A percentile compares a stretch with the other conserved stretches of the same genome.
phyloP scores from a whole-genome alignment of 2,888 invertebrate genomes.

The Seira ritae region DNA sequence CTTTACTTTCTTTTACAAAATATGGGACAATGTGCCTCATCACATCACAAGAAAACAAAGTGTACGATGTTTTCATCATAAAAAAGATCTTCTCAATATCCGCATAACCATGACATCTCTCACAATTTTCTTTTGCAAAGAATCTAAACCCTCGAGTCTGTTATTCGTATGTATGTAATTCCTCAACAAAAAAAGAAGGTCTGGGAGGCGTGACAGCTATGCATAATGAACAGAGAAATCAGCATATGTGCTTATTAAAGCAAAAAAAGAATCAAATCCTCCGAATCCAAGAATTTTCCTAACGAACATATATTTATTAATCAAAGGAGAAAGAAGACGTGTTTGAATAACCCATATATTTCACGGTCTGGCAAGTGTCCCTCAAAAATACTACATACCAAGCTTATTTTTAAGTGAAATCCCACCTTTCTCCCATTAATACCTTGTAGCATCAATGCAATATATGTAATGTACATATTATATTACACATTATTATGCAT shows the following conservation, averaged over 20 bases:
- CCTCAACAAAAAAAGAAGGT: slow-evolving; percentile 33
- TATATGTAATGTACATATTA: too few species aligned
- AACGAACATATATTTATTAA: slow-evolving; percentile 9
- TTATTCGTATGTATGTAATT: too few species aligned
- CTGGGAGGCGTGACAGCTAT: slow-evolving; percentile 53
- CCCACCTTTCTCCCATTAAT: slow-evolving; percentile 3
- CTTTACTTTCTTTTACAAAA: not conserved
- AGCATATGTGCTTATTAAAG: slow-evolving; percentile 52
- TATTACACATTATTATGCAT: too few species aligned
- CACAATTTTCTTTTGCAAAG: not conserved
- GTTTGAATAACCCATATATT: not conserved
- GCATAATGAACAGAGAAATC: slow-evolving; percentile 60
- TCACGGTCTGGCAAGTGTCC: not conserved
- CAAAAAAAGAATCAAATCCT: not conserved
- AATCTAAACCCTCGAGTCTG: not conserved
- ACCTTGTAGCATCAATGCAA: too few species aligned
- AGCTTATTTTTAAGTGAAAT: not conserved
- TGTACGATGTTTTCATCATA: not conserved
- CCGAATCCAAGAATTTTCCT: not conserved
- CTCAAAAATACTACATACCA: not conserved
- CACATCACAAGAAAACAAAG: not conserved
- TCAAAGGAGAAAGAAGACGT: slow-evolving; percentile 10
- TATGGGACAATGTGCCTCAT: slow-evolving; percentile 2
- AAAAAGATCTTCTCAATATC: too few species aligned
- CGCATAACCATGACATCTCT: not conserved